Conservation (phyloP, 92 coral and sea anemone genomes). For the Palythoa caribaeorum region DNA sequence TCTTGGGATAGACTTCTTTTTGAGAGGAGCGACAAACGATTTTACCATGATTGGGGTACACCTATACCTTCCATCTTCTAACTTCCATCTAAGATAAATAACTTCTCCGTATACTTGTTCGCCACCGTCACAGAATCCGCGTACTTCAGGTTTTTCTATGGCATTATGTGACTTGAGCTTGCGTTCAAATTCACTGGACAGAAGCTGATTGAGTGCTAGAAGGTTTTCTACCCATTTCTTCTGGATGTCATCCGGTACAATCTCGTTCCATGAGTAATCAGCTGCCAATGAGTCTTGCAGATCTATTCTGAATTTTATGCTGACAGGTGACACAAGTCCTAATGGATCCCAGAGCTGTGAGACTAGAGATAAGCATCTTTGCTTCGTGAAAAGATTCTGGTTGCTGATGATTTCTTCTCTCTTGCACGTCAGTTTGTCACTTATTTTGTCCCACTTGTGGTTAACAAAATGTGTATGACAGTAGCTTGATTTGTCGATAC, state of each 20-base stretch:
- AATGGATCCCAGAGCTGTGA: conserved; percentile 67
- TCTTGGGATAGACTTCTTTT: conserved; percentile 63
- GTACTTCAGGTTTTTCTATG: conserved; percentile 62
- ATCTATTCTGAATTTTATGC: conserved; percentile 64
- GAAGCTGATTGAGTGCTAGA: conserved; percentile 59
- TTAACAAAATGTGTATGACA: conserved; percentile 57
- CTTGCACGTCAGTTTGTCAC: conserved; percentile 64
- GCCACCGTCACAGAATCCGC: conserved; percentile 72
- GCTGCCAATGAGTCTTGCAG: conserved; percentile 66
- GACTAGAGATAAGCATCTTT: no score
- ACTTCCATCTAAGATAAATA: conserved; percentile 66
- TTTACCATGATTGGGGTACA: conserved; percentile 66
- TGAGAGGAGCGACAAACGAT: conserved; percentile 67
- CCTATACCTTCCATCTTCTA: conserved; percentile 43
- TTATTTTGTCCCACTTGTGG: conserved; percentile 63
- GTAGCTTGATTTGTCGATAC: conserved; percentile 55
- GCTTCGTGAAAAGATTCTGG: background rate
- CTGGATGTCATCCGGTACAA: conserved; percentile 61
- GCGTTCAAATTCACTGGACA: conserved; percentile 51
- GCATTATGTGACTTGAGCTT: conserved; percentile 64
- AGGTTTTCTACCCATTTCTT: conserved; percentile 24
- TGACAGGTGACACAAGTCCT: conserved; percentile 61
- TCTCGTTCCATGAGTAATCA: conserved; percentile 69
- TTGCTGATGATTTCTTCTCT: conserved; percentile 39
- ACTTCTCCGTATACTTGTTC: conserved; percentile 70